Percentiles rank a stretch among this genome's conserved stretches.
phyloP scores from a whole-genome alignment of 2,888 invertebrate species.

The Caenorhabditis doughertyi region DNA sequence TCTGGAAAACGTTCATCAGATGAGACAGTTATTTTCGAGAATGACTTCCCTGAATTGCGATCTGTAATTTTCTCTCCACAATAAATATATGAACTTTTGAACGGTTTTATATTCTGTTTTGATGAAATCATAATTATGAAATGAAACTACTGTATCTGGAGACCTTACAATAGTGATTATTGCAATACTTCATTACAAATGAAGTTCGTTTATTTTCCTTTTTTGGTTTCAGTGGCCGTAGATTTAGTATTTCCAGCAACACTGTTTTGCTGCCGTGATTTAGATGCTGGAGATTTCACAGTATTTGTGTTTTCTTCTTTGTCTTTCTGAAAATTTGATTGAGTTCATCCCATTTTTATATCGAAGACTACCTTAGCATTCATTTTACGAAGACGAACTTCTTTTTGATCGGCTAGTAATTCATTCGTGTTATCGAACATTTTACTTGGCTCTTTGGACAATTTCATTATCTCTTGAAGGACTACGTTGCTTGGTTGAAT shows the following conservation, averaged over 20 bases:
- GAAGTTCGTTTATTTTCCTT: conserved; percentile 19
- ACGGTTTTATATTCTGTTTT: too few species aligned
- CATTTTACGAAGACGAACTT: conserved; percentile 32
- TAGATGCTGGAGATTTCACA: conserved; percentile 5
- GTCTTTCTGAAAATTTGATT: neutral
- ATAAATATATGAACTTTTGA: too few species aligned
- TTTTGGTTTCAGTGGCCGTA: neutral
- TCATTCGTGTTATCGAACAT: conserved; percentile 40
- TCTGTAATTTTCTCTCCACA: conserved; percentile 58
- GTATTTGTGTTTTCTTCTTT: conserved; percentile 16
- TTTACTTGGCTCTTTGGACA: conserved; percentile 37
- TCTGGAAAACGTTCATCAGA: conserved; percentile 3
- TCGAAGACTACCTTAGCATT: neutral
- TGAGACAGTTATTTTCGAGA: conserved; percentile 46
- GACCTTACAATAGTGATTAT: too few species aligned
- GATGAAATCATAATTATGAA: too few species aligned
- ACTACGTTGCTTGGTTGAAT: conserved; percentile 8
- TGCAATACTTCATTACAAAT: too few species aligned
- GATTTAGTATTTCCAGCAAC: neutral
- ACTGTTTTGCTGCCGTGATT: neutral
- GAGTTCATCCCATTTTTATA: neutral
- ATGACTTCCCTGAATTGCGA: conserved; percentile 61
- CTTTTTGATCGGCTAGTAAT: conserved; percentile 36
- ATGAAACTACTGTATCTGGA: too few species aligned
- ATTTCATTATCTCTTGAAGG: conserved; percentile 15